Percentiles rank a stretch among this genome's conserved stretches.
These are phyloP conservation scores for Rhinolophus ferrumequinum DNA, from an alignment of 2,113 vertebrate species.

Conservation along the genomic window DNA sequence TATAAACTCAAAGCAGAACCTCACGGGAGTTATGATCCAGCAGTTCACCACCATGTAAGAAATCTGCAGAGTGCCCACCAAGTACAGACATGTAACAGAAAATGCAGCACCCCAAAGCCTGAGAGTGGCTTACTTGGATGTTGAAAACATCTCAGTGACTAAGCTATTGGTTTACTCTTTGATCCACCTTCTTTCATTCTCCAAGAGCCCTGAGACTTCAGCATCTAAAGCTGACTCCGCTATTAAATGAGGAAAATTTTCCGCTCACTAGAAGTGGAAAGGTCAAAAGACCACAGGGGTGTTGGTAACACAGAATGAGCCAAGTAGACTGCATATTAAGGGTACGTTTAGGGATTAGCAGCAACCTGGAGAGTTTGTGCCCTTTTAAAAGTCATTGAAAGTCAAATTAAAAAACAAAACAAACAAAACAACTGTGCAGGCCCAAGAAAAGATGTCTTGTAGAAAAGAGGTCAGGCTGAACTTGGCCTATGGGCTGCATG, in stretches of 20 bases:
- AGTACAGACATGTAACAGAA: neutral
- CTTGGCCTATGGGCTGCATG: neutral
- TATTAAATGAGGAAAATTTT: constrained; percentile 21
- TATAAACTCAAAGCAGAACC: neutral
- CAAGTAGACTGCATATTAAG: neutral
- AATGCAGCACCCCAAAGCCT: neutral
- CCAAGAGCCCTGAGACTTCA: neutral
- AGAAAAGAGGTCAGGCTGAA: neutral
- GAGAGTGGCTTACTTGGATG: neutral
- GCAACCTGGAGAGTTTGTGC: constrained; percentile 36
- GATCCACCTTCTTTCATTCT: constrained; percentile 30
- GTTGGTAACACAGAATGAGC: neutral
- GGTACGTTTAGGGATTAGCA: constrained; percentile 38
- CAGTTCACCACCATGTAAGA: neutral
- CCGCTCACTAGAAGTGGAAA: neutral
- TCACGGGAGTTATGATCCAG: neutral
- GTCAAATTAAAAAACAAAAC: constrained; percentile 15
- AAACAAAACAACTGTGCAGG: neutral
- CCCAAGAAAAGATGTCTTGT: neutral
- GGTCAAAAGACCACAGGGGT: neutral
- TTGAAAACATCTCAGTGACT: neutral
- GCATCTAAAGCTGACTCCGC: neutral
- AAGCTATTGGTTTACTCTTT: neutral
- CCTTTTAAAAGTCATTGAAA: constrained; percentile 41
- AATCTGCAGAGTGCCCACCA: neutral